Conservation (phyloP, 1,140 invertebrate genomes). For the Pygmarrhopalites habei region DNA sequence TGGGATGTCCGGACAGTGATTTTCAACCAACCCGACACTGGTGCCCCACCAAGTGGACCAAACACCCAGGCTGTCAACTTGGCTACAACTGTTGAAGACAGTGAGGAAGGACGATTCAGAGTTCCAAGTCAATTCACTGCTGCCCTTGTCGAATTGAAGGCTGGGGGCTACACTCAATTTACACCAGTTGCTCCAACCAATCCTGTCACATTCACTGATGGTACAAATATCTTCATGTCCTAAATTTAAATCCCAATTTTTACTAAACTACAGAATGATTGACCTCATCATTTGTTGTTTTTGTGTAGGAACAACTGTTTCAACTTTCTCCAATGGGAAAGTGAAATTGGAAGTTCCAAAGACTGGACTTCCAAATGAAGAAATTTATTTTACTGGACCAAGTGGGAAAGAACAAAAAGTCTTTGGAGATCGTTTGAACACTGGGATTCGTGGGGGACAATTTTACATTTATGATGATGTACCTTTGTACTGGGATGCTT, state of each 20-base stretch:
- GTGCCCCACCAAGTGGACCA: slow-evolving; percentile 17
- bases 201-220: slow-evolving; percentile 17
- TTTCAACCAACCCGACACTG: slow-evolving; percentile 27
- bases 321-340: slow-evolving; percentile 20
- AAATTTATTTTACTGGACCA: slow-evolving; percentile 22
- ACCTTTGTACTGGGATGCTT: slow-evolving; percentile 55
- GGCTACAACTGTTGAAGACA: slow-evolving; percentile 15
- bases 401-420: slow-evolving; percentile 11
- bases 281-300: too few species aligned
- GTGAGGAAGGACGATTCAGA: slow-evolving; percentile 23
- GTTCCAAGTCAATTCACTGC: slow-evolving; percentile 33
- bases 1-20: slow-evolving; percentile 28
- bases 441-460: slow-evolving; percentile 20
- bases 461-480: slow-evolving; percentile 50
- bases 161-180: slow-evolving; percentile 25
- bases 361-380: slow-evolving; percentile 27
- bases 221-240: too few species aligned
- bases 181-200: slow-evolving; percentile 14
- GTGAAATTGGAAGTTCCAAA: slow-evolving; percentile 15
- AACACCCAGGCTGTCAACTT: slow-evolving; percentile 28
- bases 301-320: too few species aligned
- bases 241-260: too few species aligned
- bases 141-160: slow-evolving; percentile 20
- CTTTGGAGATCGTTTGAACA: slow-evolving; percentile 29
- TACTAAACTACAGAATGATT: too few species aligned